Evolutionary conservation across 2,888 invertebrate species (phyloP), one percentile per base, ranked within the genome.

Genomic region (Tryphoninae sp.): DNA sequence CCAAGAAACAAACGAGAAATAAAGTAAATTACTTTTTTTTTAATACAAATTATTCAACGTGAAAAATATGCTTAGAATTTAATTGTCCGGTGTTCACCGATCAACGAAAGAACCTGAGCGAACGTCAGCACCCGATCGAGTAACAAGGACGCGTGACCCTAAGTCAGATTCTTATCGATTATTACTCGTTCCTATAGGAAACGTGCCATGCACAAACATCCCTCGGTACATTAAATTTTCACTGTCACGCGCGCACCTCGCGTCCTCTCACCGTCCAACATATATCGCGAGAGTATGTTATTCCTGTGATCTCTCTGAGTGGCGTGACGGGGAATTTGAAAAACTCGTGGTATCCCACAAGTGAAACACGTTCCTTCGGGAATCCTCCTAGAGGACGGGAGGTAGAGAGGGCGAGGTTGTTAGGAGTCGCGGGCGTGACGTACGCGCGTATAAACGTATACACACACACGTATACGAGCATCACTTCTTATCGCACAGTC

Each of bases 251-350:
- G 49, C 53, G 11, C n/a, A 23, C 26, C 23, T 61, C 51, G 45
- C 9, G 40, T 40, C 33, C 11, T 62, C 68, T 45, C 45, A 22
- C 33, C 33, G 33, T 16, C 11, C 58, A 53, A 62, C 53, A 55
- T 69, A 53, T 16, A 53, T 16, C 55, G 55, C 61, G 55, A 49
- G 55, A 49, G 22, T 23, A 75, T 23, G 23, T 33, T 61, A 42
- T 62, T 62, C 62, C 53, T 49, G 22, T 51, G 53, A 69, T n/a
- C 22, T 16, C 19, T 40, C 45, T 78, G 78, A 81, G 81, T 78
- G 78, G 72, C 81, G 69, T 81, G 78, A 83, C 81, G 83, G 78
- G 78, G 78, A 81, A 83, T 83, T 83, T 74, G 49, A 83, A 84
- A 84, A 81, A 83, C 78, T 84, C 61, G 6, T 11, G 58, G 79